Percentiles rank a stretch among this genome's conserved stretches.
phyloP scores from a whole-genome alignment of 2,888 invertebrate species.

The Idaea dimidiata region DNA sequence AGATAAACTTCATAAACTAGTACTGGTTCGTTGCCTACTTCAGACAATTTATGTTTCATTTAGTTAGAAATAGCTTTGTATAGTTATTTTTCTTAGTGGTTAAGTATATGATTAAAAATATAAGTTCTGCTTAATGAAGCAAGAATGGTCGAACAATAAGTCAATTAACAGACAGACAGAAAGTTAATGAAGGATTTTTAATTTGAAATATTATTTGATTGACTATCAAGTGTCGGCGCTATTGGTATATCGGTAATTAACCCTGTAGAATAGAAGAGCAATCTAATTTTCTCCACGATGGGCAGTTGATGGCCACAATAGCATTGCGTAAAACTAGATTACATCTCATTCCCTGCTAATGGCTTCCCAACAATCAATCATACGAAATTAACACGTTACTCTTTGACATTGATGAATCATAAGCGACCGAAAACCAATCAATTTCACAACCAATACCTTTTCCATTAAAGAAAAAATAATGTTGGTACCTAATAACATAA shows the following conservation, averaged over 20 bases:
- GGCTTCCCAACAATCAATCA: conserved; percentile 75
- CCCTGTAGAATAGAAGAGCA: conserved; percentile 27
- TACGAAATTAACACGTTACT: conserved; percentile 77
- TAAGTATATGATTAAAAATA: neutral
- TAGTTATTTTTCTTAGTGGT: neutral
- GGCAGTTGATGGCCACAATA: conserved; percentile 51
- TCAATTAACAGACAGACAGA: neutral
- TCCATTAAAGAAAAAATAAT: conserved; percentile 76
- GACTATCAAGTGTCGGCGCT: neutral
- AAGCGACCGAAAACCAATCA: conserved; percentile 78
- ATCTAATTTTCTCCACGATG: conserved; percentile 41
- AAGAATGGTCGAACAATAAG: neutral
- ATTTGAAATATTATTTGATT: neutral
- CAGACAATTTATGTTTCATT: neutral
- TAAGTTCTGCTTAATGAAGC: neutral
- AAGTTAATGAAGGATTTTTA: neutral
- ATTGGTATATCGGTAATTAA: neutral
- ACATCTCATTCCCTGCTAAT: conserved; percentile 55
- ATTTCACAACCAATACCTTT: conserved; percentile 79
- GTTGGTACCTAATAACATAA: conserved; percentile 80
- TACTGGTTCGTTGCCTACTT: conserved; percentile 5
- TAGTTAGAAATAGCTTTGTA: neutral
- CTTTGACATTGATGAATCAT: conserved; percentile 79
- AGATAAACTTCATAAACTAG: neutral
- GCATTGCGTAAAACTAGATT: conserved; percentile 75